Conservation (phyloP, 2,888 invertebrate species). For the Cyaniris semiargus region DNA sequence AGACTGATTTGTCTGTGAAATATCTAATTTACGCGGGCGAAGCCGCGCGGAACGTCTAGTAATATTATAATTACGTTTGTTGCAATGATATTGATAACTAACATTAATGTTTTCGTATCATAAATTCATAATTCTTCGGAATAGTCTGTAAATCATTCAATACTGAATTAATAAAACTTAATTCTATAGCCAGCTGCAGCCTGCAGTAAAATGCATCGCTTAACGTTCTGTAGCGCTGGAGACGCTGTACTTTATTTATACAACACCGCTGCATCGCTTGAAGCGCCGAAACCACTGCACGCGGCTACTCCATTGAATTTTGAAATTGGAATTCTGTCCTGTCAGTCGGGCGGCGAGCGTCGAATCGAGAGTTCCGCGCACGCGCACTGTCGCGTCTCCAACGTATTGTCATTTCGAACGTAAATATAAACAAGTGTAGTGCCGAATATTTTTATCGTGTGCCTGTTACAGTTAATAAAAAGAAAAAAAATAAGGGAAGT, state of each 20-base stretch:
- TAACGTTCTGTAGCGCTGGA: neutral
- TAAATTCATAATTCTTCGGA: neutral
- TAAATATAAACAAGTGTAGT: conserved; percentile 76
- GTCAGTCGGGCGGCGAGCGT: conserved; percentile 62
- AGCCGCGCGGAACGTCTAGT: no score
- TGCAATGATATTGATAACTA: no score
- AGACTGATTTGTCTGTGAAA: no score
- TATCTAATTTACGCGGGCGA: no score
- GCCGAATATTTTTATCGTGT: conserved; percentile 49
- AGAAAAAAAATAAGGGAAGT: conserved; percentile 41
- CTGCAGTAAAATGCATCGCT: neutral
- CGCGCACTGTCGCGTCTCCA: conserved; percentile 52
- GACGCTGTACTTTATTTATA: neutral
- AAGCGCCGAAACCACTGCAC: conserved; percentile 2
- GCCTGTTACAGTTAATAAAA: conserved; percentile 34
- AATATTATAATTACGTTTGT: no score
- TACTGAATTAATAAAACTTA: neutral
- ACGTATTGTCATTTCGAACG: conserved; percentile 65
- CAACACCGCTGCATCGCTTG: neutral
- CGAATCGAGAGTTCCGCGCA: conserved; percentile 57
- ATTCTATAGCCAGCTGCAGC: neutral
- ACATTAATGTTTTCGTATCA: no score
- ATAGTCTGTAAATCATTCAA: neutral
- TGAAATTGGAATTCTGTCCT: conserved; percentile 48
- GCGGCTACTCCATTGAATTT: conserved; percentile 37